These are phyloP conservation scores for Lagopus leucura DNA, from an alignment of 2,113 vertebrate genomes.

Conservation along the genomic window DNA sequence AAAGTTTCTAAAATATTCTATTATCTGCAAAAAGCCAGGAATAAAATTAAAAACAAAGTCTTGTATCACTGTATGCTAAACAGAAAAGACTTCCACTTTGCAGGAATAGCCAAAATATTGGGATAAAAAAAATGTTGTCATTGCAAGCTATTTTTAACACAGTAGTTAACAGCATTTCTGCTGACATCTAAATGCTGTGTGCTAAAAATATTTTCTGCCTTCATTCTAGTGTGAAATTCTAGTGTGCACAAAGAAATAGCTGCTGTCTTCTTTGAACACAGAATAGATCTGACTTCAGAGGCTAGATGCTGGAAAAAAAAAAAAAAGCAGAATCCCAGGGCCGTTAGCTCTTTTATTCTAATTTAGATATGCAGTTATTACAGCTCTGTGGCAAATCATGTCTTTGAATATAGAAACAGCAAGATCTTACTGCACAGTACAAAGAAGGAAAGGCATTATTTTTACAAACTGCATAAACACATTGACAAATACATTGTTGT, in stretches of 20 bases:
- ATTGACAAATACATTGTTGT: neutral
- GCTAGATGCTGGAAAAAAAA: neutral
- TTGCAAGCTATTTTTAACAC: slow-evolving; percentile 13
- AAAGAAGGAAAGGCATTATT: neutral
- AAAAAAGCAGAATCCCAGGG: neutral
- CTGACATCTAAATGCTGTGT: neutral
- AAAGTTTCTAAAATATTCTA: neutral
- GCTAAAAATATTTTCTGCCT: slow-evolving; percentile 26
- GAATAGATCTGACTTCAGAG: neutral
- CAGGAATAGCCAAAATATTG: neutral
- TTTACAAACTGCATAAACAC: neutral
- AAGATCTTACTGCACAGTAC: neutral
- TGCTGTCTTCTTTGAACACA: neutral
- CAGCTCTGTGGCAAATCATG: neutral
- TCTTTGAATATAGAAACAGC: neutral
- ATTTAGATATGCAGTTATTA: neutral
- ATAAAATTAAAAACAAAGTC: neutral
- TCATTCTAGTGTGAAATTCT: neutral
- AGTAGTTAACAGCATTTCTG: slow-evolving; percentile 10
- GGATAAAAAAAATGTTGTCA: neutral
- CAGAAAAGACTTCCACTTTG: neutral
- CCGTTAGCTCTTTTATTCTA: neutral
- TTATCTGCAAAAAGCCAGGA: neutral
- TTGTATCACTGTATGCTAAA: neutral
- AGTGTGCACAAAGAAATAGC: neutral